A percentile compares a stretch with the other conserved stretches of the same genome.
Conservation (phyloP, 2,797 vertebrate species). For the Karalla daura region DNA sequence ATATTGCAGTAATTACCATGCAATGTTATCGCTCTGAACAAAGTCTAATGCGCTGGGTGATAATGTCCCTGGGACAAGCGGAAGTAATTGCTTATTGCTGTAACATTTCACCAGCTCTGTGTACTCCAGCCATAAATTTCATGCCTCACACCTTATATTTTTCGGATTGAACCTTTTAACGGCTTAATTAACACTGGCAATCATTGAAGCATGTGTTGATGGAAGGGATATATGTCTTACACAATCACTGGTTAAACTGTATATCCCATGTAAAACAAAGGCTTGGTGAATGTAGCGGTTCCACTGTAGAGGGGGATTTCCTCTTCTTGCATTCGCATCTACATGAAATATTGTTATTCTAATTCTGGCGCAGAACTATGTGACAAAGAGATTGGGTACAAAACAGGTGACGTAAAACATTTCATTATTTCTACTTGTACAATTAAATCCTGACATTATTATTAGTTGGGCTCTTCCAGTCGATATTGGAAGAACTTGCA, state of each 20-base stretch:
- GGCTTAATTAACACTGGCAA: not conserved
- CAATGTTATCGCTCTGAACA: not conserved
- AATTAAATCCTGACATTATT: no score
- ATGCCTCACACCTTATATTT: not conserved
- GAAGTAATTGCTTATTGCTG: slow-evolving; percentile 20
- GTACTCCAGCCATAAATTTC: not conserved
- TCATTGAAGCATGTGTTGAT: not conserved
- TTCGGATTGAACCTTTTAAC: not conserved
- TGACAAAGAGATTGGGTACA: no score
- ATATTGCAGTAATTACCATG: slow-evolving; percentile 19
- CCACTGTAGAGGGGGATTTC: no score
- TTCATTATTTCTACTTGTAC: no score
- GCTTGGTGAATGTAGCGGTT: no score
- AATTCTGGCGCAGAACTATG: no score
- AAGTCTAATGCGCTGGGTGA: slow-evolving; percentile 22
- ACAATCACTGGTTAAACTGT: not conserved
- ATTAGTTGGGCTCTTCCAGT: no score
- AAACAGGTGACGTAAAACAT: no score
- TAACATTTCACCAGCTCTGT: slow-evolving; percentile 21
- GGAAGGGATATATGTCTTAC: not conserved
- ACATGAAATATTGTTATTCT: no score
- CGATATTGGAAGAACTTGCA: no score
- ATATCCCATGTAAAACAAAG: no score
- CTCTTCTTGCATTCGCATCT: no score
- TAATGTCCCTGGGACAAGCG: slow-evolving; percentile 26